Percentiles rank a stretch among this genome's conserved stretches.
Conservation (phyloP, 2,113 vertebrate species). For the Cyrtonyx montezumae region DNA sequence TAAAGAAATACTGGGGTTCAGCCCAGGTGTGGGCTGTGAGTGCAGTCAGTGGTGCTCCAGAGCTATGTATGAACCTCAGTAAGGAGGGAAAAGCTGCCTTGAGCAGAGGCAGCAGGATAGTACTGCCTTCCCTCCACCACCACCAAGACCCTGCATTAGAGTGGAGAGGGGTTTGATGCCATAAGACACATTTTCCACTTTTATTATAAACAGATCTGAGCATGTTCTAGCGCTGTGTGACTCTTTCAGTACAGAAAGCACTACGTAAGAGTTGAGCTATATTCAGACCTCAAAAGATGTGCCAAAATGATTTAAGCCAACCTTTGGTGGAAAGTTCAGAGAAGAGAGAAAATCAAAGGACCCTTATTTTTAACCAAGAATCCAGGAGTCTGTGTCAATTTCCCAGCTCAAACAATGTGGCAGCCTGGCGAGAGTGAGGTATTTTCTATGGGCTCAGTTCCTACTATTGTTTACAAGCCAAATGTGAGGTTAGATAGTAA, state of each 20-base stretch:
- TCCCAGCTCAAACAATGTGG: conserved; percentile 66
- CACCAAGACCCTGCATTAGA: neutral
- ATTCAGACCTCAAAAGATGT: conserved; percentile 17
- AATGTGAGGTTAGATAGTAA: conserved; percentile 60
- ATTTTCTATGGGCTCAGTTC: conserved; percentile 71
- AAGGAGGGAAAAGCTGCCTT: neutral
- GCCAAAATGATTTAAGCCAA: conserved; percentile 31
- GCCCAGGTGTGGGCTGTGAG: neutral
- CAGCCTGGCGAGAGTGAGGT: neutral
- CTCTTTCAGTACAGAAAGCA: neutral
- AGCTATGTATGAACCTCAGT: neutral
- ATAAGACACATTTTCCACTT: neutral
- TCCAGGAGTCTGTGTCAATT: conserved; percentile 37
- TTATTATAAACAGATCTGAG: neutral
- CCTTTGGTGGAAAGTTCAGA: conserved; percentile 40
- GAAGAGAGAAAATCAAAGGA: conserved; percentile 22
- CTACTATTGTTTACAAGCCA: conserved; percentile 73
- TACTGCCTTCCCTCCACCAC: neutral
- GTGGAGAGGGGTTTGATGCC: neutral
- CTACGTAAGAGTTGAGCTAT: neutral
- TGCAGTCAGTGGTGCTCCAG: neutral
- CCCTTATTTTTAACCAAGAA: conserved; percentile 57
- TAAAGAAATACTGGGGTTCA: neutral
- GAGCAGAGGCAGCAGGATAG: neutral
- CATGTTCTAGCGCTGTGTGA: neutral